Evolutionary conservation across 2,797 vertebrate species (phyloP).

Genomic region (Gila robusta): DNA sequence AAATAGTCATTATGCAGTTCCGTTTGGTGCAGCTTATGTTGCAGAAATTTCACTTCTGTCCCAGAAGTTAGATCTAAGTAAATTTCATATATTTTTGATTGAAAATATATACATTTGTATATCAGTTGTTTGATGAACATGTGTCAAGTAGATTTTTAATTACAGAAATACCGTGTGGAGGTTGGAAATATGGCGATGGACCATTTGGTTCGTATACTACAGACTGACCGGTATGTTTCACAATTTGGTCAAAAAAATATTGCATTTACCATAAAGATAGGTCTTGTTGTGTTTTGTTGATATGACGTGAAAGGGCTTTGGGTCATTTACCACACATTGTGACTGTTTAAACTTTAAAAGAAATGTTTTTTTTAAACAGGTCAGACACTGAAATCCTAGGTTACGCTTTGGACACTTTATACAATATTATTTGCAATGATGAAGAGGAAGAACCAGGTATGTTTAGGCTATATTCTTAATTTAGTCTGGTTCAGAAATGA

Average conservation of each 20-base stretch:
- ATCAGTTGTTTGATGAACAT: background rate
- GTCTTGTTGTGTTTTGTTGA: background rate
- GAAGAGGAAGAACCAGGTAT: slow-evolving; percentile 96
- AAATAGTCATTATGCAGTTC: background rate
- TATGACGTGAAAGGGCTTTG: background rate
- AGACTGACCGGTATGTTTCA: slow-evolving; percentile 90
- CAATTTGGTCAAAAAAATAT: background rate
- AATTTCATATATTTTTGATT: background rate
- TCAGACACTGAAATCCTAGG: slow-evolving; percentile 99
- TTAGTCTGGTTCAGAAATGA: background rate
- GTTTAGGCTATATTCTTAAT: background rate
- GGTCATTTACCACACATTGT: background rate
- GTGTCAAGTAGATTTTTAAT: background rate
- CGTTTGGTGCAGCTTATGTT: background rate
- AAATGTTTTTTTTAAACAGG: slow-evolving; percentile 71
- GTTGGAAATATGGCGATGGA: slow-evolving; percentile 96
- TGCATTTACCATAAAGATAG: background rate
- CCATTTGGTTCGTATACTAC: slow-evolving; percentile 91
- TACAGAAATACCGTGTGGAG: slow-evolving; percentile 95
- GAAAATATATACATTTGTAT: background rate
- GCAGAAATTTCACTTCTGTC: background rate
- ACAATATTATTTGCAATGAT: slow-evolving; percentile 96
- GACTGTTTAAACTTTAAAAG: background rate
- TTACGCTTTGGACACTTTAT: slow-evolving; percentile 97
- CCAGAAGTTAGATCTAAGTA: background rate